Base-by-base conservation (phyloP, 2,113 vertebrate species). In the Nycticryphes semicollaris region DNA sequence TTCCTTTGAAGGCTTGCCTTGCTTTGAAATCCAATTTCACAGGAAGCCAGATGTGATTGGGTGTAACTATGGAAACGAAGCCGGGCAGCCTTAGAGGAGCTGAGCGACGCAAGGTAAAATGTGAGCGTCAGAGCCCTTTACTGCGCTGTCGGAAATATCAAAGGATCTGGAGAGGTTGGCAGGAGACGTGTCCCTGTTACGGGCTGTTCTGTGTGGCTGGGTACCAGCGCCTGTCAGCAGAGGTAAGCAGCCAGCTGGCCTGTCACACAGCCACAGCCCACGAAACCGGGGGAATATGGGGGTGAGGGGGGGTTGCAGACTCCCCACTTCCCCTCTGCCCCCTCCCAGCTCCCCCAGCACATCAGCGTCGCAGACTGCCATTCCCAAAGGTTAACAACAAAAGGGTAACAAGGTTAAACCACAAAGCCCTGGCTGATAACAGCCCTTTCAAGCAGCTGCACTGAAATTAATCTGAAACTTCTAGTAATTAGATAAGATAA, bases 11-110 rank as follows among this genome's bases (percentile, higher is more conserved):
- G 97, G 96, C 98, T 97, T 96, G 97, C 97, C 97, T 97, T 95
- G 95, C 97, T 97, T 97, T 96, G 97, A 98, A 98, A 98, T 98
- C 94, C 97, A 97, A 97, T 98, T 98, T 98, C 87, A 70, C 84
- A 93, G 93, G 96, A 95, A 98, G 94, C 43, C 93, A 90, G 92
- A 96, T 94, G 95, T 82, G 96, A 98, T 97, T 95, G 98, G 97
- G 92, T 54, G 98, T 98, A 96, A 95, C 96, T 97, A 98, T 98
- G 98, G 98, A 96, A 98, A 98, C 98, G n/a, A 91, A 96, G 91
- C 89, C 1, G n/a, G 96, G 96, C 62, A 96, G 96, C 93, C 90
- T 87, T 93, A 10, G 86, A 97, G 95, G 93, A 96, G 96, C 97
- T 82, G 95, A 96, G 94, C 73, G 75, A 94, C 28, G 93, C 93